phyloP scores from a whole-genome alignment of 2,888 invertebrate species.

The Agrilus cyanescens region DNA sequence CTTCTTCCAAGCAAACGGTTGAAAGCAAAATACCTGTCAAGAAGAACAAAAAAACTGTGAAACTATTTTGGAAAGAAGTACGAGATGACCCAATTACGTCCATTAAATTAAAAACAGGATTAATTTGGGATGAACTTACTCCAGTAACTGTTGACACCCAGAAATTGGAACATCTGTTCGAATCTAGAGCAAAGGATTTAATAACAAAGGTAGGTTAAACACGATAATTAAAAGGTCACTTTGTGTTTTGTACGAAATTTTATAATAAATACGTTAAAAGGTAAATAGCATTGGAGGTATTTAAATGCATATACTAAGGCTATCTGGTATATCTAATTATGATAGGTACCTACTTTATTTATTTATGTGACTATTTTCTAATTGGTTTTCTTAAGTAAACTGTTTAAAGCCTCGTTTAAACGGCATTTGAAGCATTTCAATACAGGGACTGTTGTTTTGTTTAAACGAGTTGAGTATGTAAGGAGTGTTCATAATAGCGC shows the following conservation, averaged over 20 bases:
- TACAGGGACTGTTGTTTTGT: no score
- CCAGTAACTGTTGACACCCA: constrained; percentile 80
- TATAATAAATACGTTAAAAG: background rate
- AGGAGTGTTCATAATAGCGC: no score
- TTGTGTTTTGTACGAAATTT: background rate
- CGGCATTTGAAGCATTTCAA: no score
- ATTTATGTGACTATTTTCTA: background rate
- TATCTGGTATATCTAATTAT: background rate
- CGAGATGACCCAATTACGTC: constrained; percentile 63
- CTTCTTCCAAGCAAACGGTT: constrained; percentile 18
- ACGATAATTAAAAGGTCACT: background rate
- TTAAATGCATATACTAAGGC: background rate
- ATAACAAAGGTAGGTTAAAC: constrained; percentile 73
- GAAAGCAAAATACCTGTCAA: constrained; percentile 46
- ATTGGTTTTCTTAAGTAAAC: no score
- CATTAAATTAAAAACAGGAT: constrained; percentile 42
- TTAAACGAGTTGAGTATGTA: no score
- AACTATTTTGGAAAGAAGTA: constrained; percentile 96
- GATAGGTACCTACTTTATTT: background rate
- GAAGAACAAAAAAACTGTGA: constrained; percentile 93
- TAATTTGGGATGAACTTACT: constrained; percentile 86
- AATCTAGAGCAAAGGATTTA: constrained; percentile 90
- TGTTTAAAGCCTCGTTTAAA: no score
- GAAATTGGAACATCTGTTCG: constrained; percentile 92
- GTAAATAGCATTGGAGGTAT: background rate